Conservation (phyloP, 2,888 invertebrate genomes). For the Trachelus stipa region DNA sequence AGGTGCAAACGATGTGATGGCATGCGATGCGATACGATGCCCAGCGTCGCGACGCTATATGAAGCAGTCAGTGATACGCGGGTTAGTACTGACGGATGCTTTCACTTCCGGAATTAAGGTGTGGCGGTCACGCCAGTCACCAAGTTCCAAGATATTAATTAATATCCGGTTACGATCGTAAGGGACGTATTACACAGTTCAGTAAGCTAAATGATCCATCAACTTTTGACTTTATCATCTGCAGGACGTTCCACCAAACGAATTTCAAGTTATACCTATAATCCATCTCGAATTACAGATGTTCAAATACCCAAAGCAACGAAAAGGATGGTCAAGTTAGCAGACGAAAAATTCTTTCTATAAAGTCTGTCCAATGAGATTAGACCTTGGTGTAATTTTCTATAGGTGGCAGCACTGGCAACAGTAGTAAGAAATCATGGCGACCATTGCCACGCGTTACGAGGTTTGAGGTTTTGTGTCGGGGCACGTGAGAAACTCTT, state of each 20-base stretch:
- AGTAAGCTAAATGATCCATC: not conserved
- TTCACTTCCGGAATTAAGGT: slow-evolving; percentile 2
- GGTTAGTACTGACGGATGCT: not conserved
- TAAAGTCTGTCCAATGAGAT: not conserved
- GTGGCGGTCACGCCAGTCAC: slow-evolving; percentile 21
- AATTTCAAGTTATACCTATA: not conserved
- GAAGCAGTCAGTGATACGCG: no score
- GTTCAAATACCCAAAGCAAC: not conserved
- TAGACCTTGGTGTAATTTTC: not conserved
- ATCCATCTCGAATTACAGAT: not conserved
- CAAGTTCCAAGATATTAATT: slow-evolving; percentile 19
- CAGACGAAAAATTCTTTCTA: not conserved
- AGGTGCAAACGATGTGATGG: not conserved
- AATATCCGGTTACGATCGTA: slow-evolving; percentile 14
- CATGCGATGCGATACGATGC: not conserved
- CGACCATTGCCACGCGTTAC: not conserved
- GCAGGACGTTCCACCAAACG: not conserved
- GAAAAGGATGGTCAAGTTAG: not conserved
- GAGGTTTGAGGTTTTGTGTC: not conserved
- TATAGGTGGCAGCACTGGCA: not conserved
- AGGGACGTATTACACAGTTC: not conserved
- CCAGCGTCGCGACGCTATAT: no score
- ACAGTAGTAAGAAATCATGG: not conserved
- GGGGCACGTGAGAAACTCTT: not conserved
- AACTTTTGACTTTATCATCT: not conserved